A percentile compares a stretch with the other conserved stretches of the same genome.
phyloP scores from a whole-genome alignment of 2,888 invertebrate species.

The Geophilus truncorum region DNA sequence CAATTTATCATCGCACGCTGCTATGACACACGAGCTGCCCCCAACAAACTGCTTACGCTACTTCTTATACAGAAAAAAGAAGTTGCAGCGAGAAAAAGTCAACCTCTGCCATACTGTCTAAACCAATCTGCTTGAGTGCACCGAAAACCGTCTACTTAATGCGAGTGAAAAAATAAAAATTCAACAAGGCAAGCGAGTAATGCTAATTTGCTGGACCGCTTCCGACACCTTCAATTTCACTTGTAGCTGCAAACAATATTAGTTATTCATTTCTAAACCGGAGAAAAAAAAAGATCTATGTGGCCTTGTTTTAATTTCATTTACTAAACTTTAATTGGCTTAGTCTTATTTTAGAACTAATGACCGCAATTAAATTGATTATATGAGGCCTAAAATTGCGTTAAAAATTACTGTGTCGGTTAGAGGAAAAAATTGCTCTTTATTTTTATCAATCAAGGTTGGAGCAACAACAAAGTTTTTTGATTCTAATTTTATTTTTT shows the following conservation, averaged over 20 bases:
- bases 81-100: background rate
- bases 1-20: slow-evolving; percentile 1
- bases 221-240: background rate
- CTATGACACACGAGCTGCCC: slow-evolving; percentile 16
- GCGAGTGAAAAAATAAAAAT: background rate
- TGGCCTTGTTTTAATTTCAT: no score
- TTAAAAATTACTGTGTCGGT: no score
- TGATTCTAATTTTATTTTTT: no score
- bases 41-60: slow-evolving; percentile 4
- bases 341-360: no score
- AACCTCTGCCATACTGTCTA: background rate
- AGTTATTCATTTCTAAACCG: background rate
- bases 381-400: no score
- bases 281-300: no score
- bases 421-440: no score
- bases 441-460: no score
- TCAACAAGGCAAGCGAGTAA: background rate
- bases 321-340: no score
- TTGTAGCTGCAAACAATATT: background rate
- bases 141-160: background rate
- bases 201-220: background rate
- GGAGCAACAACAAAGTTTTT: no score
- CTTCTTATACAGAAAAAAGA: background rate
- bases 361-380: no score
- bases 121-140: slow-evolving; percentile 3